Conservation (phyloP, 2,797 vertebrate genomes). For the Sebastiscus tertius region DNA sequence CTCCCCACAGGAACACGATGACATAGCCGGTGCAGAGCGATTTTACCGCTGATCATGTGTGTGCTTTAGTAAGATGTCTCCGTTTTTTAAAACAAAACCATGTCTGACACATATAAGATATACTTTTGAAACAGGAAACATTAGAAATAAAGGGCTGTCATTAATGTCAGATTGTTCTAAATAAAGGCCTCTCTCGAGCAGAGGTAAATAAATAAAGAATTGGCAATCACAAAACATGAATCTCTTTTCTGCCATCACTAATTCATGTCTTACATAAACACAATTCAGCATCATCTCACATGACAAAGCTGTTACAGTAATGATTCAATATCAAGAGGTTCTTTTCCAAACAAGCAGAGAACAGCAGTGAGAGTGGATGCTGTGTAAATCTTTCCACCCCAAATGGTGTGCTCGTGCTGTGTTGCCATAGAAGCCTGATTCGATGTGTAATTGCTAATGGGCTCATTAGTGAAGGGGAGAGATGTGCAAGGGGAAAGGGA, state of each 20-base stretch:
- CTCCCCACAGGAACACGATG: neutral
- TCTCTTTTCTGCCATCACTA: neutral
- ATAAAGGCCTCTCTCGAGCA: neutral
- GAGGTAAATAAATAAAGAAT: neutral
- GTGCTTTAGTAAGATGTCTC: neutral
- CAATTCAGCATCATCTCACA: neutral
- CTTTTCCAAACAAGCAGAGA: neutral
- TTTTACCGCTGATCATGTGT: neutral
- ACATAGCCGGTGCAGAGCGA: neutral
- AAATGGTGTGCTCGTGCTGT: slow-evolving; percentile 34
- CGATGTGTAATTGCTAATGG: slow-evolving; percentile 61
- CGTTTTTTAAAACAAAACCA: neutral
- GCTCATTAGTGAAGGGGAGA: slow-evolving; percentile 48
- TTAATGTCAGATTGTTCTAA: neutral
- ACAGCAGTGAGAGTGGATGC: slow-evolving; percentile 8
- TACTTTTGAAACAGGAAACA: neutral
- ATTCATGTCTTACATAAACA: neutral
- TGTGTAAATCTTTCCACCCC: slow-evolving; percentile 36
- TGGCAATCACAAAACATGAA: neutral
- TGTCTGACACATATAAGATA: neutral
- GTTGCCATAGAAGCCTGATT: slow-evolving; percentile 68
- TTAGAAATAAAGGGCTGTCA: neutral
- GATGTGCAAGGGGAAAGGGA: slow-evolving; percentile 24
- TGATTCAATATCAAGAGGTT: neutral
- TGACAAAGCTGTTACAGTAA: neutral